These are phyloP conservation scores for Sardina pilchardus DNA, from an alignment of 2,113 vertebrate genomes.

Conservation along the genomic window DNA sequence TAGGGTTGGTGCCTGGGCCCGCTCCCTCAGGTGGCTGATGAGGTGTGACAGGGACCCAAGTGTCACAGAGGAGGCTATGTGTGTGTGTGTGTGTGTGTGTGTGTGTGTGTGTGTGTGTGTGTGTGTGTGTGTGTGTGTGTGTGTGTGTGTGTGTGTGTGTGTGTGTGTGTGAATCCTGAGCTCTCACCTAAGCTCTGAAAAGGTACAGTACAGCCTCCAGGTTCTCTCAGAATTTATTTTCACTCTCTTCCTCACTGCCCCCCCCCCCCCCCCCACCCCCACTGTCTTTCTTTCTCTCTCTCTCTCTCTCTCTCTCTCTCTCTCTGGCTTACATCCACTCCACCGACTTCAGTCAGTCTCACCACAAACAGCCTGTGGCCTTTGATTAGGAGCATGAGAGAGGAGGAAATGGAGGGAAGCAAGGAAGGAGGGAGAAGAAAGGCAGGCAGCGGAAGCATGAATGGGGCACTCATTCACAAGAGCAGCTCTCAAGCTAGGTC, in stretches of 20 bases:
- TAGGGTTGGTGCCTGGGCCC: background rate
- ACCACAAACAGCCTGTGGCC: background rate
- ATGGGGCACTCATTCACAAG: background rate
- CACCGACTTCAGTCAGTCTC: background rate
- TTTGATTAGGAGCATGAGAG: background rate
- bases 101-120: background rate
- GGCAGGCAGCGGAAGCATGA: background rate
- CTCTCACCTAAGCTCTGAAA: too few relatives aligned
- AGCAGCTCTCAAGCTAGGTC: background rate
- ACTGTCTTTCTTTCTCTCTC: background rate
- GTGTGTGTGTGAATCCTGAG: background rate
- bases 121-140: background rate
- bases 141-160: background rate
- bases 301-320: background rate
- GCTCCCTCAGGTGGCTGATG: background rate
- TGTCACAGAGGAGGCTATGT: background rate
- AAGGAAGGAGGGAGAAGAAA: background rate
- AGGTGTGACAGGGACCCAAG: background rate
- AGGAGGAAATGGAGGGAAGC: background rate
- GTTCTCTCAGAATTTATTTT: background rate
- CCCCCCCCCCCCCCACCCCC: background rate
- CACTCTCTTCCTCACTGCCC: background rate
- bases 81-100: background rate
- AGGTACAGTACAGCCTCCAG: background rate
- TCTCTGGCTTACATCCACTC: background rate